Conservation (phyloP, 2,888 invertebrate species). For the Odontothrips loti region DNA sequence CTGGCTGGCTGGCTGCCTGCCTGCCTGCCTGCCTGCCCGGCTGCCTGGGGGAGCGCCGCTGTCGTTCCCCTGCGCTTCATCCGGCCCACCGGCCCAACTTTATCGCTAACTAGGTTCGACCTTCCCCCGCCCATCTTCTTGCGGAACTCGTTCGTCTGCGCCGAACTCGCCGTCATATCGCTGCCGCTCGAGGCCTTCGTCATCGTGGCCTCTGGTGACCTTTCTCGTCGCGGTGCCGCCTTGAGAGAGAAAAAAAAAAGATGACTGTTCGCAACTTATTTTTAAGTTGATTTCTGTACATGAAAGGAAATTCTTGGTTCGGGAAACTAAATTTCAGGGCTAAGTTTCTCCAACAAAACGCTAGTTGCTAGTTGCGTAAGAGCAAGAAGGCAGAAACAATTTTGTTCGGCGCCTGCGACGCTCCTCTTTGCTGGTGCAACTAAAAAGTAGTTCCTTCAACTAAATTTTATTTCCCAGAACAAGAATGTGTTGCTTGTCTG, state of each 20-base stretch:
- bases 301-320: no score
- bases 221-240: no score
- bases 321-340: not conserved
- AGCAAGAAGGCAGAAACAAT: no score
- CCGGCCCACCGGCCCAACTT: not conserved
- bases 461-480: no score
- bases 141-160: not conserved
- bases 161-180: not conserved
- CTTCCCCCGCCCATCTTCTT: not conserved
- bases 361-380: no score
- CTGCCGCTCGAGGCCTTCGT: not conserved
- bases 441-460: no score
- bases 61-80: not conserved
- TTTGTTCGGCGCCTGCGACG: no score
- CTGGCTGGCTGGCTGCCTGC: not conserved
- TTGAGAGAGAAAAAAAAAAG: not conserved
- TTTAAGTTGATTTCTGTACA: not conserved
- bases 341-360: no score
- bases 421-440: no score
- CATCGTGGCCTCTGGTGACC: not conserved
- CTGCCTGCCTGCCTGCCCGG: not conserved
- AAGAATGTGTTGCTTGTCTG: no score
- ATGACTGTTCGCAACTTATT: not conserved
- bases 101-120: constrained; percentile 10
- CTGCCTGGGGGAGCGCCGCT: not conserved